Evolutionary conservation across 2,888 invertebrate species (phyloP), one percentile per base, ranked within the genome.

Genomic region (Acrobasis repandana): DNA sequence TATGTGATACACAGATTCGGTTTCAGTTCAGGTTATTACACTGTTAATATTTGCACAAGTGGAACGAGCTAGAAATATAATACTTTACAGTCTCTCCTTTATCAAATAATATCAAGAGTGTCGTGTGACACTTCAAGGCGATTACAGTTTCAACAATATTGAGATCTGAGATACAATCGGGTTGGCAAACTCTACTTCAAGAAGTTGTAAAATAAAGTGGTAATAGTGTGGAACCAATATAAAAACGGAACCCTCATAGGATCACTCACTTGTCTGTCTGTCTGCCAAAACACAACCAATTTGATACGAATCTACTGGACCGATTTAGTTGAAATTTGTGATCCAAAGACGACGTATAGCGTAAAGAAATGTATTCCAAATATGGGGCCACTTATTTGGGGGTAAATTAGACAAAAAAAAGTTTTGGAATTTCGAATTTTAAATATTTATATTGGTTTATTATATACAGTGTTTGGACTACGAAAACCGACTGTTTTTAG

Each of bases 61-160:
- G 63, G 63, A 73, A 66, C 67, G 67, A 67, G 68, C 71, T 68
- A 63, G 68, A 73, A 73, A 74, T 65, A 57, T 60, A 66, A 74
- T 68, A 75, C 69, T 69, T 73, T 72, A 28, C 67, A 65, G 69
- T 68, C 59, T 71, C 72, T 66, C 64, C 60, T 74, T 77, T 76
- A 76, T 79, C 75, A 66, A 75, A 76, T 61, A 61, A 59, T 70
- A 71, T 73, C 74, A 72, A 62, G 59, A 67, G 66, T 78, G 73
- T 80, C 76, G 71, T 69, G 67, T 82, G 79, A 79, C 81, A 69
- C 67, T 74, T 76, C 80, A 83, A 82, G 81, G 82, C 49, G 72
- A 75, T 68, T 71, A 67, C 63, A 63, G 56, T 66, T 75, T 71
- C 67, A 72, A 76, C 72, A 77, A 65, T 58, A 61, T 48, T n/a